These are phyloP conservation scores for Saxidomus purpurata DNA, from an alignment of 1,140 invertebrate genomes.

Conservation along the genomic window DNA sequence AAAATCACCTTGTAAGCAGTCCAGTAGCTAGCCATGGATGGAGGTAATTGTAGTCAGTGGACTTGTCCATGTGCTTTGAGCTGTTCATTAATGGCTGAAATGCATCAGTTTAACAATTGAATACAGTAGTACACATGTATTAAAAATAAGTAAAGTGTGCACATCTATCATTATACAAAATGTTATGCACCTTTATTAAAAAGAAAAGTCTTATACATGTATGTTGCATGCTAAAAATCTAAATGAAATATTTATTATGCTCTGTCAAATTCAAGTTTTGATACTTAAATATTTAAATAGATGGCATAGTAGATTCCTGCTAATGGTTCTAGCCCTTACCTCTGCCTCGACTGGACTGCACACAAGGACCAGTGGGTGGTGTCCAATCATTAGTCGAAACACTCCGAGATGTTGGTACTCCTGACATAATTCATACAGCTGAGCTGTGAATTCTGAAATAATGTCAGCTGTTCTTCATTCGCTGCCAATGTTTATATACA, in stretches of 20 bases:
- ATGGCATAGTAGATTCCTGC: no score
- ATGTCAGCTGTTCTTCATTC: no score
- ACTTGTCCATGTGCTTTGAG: slow-evolving; percentile 93
- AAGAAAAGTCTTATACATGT: no score
- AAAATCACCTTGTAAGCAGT: slow-evolving; percentile 80
- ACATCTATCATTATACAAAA: background rate
- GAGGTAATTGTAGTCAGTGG: slow-evolving; percentile 91
- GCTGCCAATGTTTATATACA: no score
- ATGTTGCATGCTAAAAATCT: no score
- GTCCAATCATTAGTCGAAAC: slow-evolving; percentile 41
- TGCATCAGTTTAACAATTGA: background rate
- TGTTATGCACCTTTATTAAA: background rate
- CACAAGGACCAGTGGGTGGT: slow-evolving; percentile 30
- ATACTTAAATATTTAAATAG: no score
- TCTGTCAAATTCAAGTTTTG: no score
- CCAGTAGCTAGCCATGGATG: slow-evolving; percentile 86
- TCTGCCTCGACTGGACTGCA: slow-evolving; percentile 45
- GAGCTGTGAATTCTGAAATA: slow-evolving; percentile 38
- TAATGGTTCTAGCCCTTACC: no score
- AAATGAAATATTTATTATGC: no score
- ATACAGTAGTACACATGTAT: no score
- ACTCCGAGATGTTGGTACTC: background rate
- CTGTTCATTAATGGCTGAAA: slow-evolving; percentile 89
- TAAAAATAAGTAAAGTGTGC: background rate
- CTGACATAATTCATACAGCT: slow-evolving; percentile 4